Evolutionary conservation across 2,797 vertebrate species (phyloP), one percentile per base, ranked within the genome.

Genomic region (Sarcophilus harrisii): DNA sequence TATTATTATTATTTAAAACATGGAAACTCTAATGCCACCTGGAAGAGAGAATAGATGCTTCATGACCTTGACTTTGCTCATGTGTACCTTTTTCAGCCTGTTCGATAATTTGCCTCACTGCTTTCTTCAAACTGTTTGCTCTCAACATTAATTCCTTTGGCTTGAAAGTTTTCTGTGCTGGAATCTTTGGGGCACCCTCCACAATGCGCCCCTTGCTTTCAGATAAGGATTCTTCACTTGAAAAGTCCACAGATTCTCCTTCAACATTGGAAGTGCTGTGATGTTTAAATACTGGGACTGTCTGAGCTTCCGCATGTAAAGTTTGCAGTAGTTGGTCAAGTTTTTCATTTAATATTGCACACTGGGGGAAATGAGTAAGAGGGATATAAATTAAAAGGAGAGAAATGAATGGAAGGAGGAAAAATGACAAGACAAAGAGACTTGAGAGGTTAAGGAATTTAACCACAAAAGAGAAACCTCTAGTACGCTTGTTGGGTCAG

Each of bases 121-220:
- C 99, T 97, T 99, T 99, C 99, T 99, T 99, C 98, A 99, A 98
- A 96, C 99, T 99, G 98, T 99, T 99, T 95, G 99, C 99, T 58
- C 99, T 98, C 27, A 99, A 99, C 99, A 99, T 99, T 95, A 99
- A 98, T 97, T 99, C 99, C 58, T 98, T 99, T 4, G 99, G 99
- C 95, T 98, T 99, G 97, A 99, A 98, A 93, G 99, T 97, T 97
- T 99, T 99, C 93, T 98, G 99, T 0, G 98, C 98, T 6, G 98
- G 98, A 54, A 98, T 96, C 96, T 99, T 99, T 1, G 99, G 98
- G 96, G 99, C 98, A 92, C 99, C 99, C 95, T 99, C 99, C 2
- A 96, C 93, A 97, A 99, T 98, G 57, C 99, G 99, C 96, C 99
- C 99, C 98, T 99, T 99, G 98, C 99, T 98, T 98, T 99, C 99